Evolutionary conservation across 2,888 invertebrate species (phyloP), one percentile per base, ranked within the genome.

Genomic region (Aphrophora alni): DNA sequence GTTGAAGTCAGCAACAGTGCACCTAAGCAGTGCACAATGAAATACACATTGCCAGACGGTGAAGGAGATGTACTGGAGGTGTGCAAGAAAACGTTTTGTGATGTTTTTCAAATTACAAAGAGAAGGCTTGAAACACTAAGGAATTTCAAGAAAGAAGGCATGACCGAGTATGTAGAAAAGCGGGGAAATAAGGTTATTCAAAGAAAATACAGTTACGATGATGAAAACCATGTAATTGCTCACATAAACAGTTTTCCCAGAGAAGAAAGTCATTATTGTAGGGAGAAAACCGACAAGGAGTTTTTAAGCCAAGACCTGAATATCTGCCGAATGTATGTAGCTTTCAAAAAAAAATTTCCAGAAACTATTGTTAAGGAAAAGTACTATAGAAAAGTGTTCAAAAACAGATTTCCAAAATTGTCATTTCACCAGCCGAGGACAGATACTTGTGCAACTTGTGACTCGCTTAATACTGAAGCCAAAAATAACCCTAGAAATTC

Each of bases 41-140:
- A 3, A 5, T 33, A 8, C 33, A 72, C 81, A 68, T 75, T 85
- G 28, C 83, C 84, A 38, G 81, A 84, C 83, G 83, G 82, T 38
- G 80, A 77, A 59, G 83, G 83, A 51, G 75, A 77, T 70, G 76
- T 82, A 74, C 51, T 83, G 28, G 72, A 82, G 77, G 83, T 84
- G 38, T 85, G 83, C 75, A 77, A 82, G 51, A 80, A 83, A 83
- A 82, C 81, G 25, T 84, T 84, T 80, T 75, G 75, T 51, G 73
- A 84, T 44, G 82, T 84, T 84, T 82, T 84, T 82, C 80, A 38
- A 69, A 78, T 81, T 38, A 81, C 73, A 38, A 77, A 70, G 72
- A 44, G 77, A 38, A 78, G 81, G 59, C 26, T 81, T 69, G 78
- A 73, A 33, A 78, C 78, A 74, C 72, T 81, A n/a, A 72, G 59